A percentile compares a stretch with the other conserved stretches of the same genome.
phyloP scores from a whole-genome alignment of 2,113 vertebrate species.

The Rafetus swinhoei region DNA sequence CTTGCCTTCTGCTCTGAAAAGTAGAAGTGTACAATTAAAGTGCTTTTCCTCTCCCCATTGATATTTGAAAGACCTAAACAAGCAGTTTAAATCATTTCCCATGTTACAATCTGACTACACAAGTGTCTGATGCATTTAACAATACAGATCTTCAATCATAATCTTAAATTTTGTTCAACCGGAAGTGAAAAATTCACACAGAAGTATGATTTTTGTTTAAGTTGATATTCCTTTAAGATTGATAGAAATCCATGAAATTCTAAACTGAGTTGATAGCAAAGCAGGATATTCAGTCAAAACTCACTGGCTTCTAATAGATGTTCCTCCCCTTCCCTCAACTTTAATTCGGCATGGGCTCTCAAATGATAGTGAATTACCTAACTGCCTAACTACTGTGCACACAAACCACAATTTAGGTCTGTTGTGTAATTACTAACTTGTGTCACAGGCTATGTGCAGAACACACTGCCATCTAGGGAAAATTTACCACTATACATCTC shows the following conservation, averaged over 20 bases:
- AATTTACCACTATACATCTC: not conserved
- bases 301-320: rapidly evolving
- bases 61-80: not conserved
- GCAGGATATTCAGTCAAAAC: rapidly evolving
- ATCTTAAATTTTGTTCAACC: not conserved
- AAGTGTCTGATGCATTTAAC: not conserved
- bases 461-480: not conserved
- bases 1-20: not conserved
- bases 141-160: not conserved
- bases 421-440: rapidly evolving
- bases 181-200: not conserved
- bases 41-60: not conserved
- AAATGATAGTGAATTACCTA: not conserved
- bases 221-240: not conserved
- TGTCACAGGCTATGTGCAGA: not conserved
- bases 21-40: not conserved
- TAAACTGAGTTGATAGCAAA: rapidly evolving
- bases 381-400: rapidly evolving
- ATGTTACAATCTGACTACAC: not conserved
- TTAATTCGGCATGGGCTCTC: not conserved
- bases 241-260: not conserved
- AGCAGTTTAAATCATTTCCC: not conserved
- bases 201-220: not conserved
- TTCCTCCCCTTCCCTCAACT: rapidly evolving
- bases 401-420: not conserved